Base-by-base conservation (phyloP, 2,113 vertebrate genomes). In the zebrafish (Danio rerio) region DNA sequence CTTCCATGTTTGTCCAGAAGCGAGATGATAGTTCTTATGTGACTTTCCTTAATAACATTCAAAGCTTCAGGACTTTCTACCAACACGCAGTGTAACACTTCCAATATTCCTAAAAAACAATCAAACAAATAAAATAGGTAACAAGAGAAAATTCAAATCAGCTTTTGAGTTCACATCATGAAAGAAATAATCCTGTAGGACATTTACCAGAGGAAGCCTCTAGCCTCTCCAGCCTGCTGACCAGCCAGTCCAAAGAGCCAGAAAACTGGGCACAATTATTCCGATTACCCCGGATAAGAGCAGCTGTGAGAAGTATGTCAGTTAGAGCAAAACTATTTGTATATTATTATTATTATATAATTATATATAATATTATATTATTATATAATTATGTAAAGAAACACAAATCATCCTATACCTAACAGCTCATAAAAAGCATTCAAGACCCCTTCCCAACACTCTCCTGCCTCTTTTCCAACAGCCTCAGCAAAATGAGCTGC, bases 251-350 rank as follows among this genome's bases (percentile, higher is more conserved):
- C 5, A 98, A 91, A 20, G 97, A 98, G 79, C 93, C 89, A 10
- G 97, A 97, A 92, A 99, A 98, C 0, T 96, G 95, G 88, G 97
- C 96, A 91, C 97, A 98, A 89, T 98, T 99, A 87, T 91, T 95
- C 82, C 94, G 94, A 92, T 99, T 98, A 85, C 95, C 96, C 85
- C 93, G 92, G 89, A 98, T 96, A 82, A 98, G 88, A 87, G 95
- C 95, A 82, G 96, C 97, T 99, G 61, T 8, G 31, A 18, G 52
- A 45, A 61, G 10, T 40, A 3, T 31, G 31, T 31, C 1, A 31
- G 3, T 31, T 31, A 31, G 3, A 31, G 31, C 31, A 31, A 1
- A 56, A 7, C 47, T n/a, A n/a, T n/a, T n/a, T n/a, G n/a, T n/a
- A n/a, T n/a, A n/a, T n/a, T n/a, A n/a, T n/a, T n/a, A n/a, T n/a